phyloP scores from a whole-genome alignment of 2,113 vertebrate species.

The Malaclemys terrapin region DNA sequence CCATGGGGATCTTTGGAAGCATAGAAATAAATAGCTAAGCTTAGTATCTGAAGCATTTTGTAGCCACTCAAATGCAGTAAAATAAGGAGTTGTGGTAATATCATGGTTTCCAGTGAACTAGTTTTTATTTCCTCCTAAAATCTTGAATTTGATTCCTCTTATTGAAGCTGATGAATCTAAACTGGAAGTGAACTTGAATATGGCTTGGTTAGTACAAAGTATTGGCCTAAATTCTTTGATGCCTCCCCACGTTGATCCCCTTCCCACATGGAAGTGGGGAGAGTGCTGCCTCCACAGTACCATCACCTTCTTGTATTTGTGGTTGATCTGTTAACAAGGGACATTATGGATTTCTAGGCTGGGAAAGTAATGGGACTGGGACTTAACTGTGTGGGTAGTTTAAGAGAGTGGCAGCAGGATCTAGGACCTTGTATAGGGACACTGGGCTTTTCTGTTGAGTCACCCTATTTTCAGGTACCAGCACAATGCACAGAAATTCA shows the following conservation, averaged over 20 bases:
- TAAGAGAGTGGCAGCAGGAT: not conserved
- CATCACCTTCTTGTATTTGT: not conserved
- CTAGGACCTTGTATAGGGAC: not conserved
- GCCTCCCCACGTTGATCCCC: not conserved
- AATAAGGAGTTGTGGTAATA: not conserved
- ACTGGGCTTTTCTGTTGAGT: not conserved
- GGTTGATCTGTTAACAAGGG: not conserved
- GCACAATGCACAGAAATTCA: not conserved
- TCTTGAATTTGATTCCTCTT: not conserved
- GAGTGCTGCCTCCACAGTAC: not conserved
- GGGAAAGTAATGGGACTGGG: not conserved
- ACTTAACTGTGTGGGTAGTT: not conserved
- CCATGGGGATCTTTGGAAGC: not conserved
- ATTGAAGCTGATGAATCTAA: not conserved
- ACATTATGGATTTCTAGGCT: not conserved
- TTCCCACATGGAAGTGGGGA: not conserved
- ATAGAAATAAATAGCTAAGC: not conserved
- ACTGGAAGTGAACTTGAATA: not conserved
- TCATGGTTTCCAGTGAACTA: not conserved
- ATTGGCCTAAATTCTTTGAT: not conserved
- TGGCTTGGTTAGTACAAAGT: not conserved
- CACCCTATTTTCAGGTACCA: not conserved
- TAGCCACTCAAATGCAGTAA: not conserved
- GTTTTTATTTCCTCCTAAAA: not conserved
- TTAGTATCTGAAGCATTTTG: not conserved